Evolutionary conservation across 2,113 vertebrate species (phyloP).

Genomic region (Menidia beryllina): DNA sequence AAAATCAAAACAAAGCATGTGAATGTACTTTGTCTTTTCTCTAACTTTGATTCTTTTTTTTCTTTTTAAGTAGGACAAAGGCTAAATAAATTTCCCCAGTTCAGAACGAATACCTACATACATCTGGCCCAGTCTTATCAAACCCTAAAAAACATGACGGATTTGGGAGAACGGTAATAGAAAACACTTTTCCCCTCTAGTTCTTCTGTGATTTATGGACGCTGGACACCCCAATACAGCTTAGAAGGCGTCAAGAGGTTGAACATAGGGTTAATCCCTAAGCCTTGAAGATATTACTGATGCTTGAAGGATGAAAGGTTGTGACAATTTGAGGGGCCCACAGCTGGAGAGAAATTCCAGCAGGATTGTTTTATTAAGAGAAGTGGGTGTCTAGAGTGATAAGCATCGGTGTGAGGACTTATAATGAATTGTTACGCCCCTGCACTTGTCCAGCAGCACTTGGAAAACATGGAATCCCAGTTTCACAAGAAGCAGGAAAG

Average conservation of each 20-base stretch:
- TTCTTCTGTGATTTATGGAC: slow-evolving; percentile 52
- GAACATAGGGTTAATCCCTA: slow-evolving; percentile 29
- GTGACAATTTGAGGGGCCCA: slow-evolving; percentile 46
- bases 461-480: not conserved
- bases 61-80: slow-evolving; percentile 40
- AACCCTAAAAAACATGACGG: slow-evolving; percentile 57
- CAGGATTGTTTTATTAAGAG: slow-evolving; percentile 63
- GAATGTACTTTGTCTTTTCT: slow-evolving; percentile 28
- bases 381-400: slow-evolving; percentile 40
- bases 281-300: slow-evolving; percentile 38
- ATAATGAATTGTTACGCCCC: slow-evolving; percentile 30
- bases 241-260: slow-evolving; percentile 34
- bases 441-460: slow-evolving; percentile 25
- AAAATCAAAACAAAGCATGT: slow-evolving; percentile 63
- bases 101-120: slow-evolving; percentile 62
- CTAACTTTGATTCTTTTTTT: slow-evolving; percentile 8
- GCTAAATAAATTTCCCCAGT: slow-evolving; percentile 49
- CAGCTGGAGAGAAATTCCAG: slow-evolving; percentile 56
- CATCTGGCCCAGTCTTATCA: slow-evolving; percentile 70
- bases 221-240: slow-evolving; percentile 34
- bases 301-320: slow-evolving; percentile 55
- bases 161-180: slow-evolving; percentile 51
- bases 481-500: not conserved
- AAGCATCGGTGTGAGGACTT: slow-evolving; percentile 10
- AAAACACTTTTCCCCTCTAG: slow-evolving; percentile 28